Evolutionary conservation across 1,140 invertebrate species (phyloP), one percentile per base, ranked within the genome.

Genomic region (Drosophila repletoides): DNA sequence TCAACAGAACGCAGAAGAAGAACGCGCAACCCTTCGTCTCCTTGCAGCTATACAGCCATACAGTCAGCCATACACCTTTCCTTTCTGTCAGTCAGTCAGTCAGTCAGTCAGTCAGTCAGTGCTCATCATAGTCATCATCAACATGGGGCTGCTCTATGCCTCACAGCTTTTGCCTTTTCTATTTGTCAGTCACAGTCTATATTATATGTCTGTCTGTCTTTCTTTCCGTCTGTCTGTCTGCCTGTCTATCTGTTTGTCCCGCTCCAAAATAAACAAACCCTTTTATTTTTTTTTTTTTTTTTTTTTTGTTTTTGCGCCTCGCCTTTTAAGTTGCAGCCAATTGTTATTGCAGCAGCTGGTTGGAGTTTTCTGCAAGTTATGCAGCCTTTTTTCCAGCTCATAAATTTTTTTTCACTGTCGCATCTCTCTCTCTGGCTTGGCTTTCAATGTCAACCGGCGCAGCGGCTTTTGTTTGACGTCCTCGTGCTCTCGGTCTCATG

Each of bases 391-490:
- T 84, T 84, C 79, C 79, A 84, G 80, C 71, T 86, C 80, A 84
- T 84, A 84, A 84, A 84, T 84, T 75, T 80, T 84, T 84, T 84
- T 80, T 86, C 63, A 24, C 41, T 45, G 26, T 29, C 40, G 38
- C 31, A 48, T 41, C 28, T 70, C 53, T 65, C 36, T 65, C 52
- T 65, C 45, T 70, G 28, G 19, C 22, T 26, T 68, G 56, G 70
- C 76, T 76, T 69, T 60, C 80, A 84, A 84, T 86, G 80, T 84
- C 81, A 86, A 86, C 80, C 76, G 80, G 63, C 63, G 17, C 64
- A 63, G 72, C 52, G 67, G 80, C 80, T 86, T 84, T 84, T 84
- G 80, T 84, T 80, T 84, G 80, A 72, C 81, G 70, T 72, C n/a
- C n/a, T n/a, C 67, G 56, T 61, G 48, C 56, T 72, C 76, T 71